Evolutionary conservation across 35 echinoderm and acorn worm species (phyloP), one percentile per base, ranked within the genome.

Genomic region (Strongylocentrotus purpuratus): DNA sequence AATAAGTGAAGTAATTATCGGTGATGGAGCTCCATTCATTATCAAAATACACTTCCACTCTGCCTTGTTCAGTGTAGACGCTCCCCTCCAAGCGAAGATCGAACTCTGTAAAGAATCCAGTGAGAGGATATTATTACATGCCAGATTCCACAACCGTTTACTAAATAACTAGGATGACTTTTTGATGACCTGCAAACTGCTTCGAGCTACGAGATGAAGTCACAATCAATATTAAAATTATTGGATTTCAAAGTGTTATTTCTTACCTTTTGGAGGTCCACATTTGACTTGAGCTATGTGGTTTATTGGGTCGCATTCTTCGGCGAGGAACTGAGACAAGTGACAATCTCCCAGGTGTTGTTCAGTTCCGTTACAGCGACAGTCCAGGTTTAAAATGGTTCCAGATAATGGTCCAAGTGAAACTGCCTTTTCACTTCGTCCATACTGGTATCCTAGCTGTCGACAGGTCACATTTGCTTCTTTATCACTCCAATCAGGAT

Each of bases 261-360:
- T 89, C n/a, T 93, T 93, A 93, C 91, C 91, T 93, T 93, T 93
- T 31, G 91, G 91, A 50, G 91, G 91, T 50, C 91, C 48, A 58
- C 91, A 93, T 93, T 20, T 93, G 91, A 93, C 91, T 58, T 93
- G 91, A 58, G 91, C 91, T 11, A 93, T 58, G 48, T 91, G 46
- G 22, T 93, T 46, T 46, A 45, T 18, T 20, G 91, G 48, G 7
- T 93, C 48, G 31, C 91, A 93, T 31, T 58, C 48, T 2, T 55
- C 28, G 15, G 17, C 9, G 14, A 20, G 11, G 33, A 32, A 32
- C 5, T 0, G 13, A 8, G 45, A 31, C 0, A 46, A 31, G 5
- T 47, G 33, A n/a, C 91, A 93, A n/a, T 93, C 91, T 18, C 17
- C 31, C 1, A 93, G 48, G 10, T 93, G 91, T 13, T 33, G 3